These are phyloP conservation scores for Tubiluchus corallicola DNA, from an alignment of 2,888 invertebrate genomes.

Conservation along the genomic window DNA sequence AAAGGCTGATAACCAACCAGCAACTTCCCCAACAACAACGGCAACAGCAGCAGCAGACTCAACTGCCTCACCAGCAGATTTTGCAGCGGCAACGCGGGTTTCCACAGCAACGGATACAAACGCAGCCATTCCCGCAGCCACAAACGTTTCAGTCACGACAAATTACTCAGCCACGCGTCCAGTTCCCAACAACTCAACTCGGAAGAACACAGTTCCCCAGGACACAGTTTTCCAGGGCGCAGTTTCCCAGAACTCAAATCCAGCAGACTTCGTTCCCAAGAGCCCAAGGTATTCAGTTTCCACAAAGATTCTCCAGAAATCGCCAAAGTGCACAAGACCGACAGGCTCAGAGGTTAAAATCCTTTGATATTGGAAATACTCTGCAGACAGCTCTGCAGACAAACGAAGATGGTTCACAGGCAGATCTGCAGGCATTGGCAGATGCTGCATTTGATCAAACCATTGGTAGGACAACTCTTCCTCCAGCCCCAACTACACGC, in stretches of 20 bases:
- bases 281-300: too few species aligned
- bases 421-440: neutral
- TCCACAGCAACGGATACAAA: neutral
- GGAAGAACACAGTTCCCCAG: too few species aligned
- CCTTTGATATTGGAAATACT: neutral
- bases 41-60: neutral
- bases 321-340: neutral
- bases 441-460: too few species aligned
- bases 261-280: too few species aligned
- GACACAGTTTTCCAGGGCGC: too few species aligned
- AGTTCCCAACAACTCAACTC: too few species aligned
- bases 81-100: neutral
- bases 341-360: neutral
- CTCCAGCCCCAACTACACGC: too few species aligned
- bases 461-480: too few species aligned
- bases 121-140: neutral
- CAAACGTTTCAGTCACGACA: conserved; percentile 1
- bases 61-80: neutral
- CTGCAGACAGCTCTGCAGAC: neutral
- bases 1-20: too few species aligned
- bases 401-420: neutral
- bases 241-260: too few species aligned
- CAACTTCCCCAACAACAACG: neutral
- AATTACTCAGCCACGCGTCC: neutral
- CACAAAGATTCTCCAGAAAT: neutral